Percentiles rank a stretch among this genome's conserved stretches.
Evolutionary conservation across 1,140 invertebrate genomes (phyloP).

Genomic region (Homarus americanus): DNA sequence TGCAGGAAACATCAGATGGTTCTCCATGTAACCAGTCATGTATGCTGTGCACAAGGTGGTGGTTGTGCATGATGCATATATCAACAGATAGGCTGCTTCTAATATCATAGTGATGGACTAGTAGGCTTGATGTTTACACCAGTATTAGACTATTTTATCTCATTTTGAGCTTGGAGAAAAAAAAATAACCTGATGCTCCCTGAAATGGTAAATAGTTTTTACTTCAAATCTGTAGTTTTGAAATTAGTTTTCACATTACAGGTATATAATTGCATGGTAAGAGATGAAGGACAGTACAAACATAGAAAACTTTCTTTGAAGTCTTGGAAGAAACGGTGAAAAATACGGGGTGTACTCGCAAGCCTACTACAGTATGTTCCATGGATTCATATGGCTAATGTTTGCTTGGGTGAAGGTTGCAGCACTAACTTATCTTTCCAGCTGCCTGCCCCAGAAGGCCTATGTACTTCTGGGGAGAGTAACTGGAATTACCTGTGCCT

Average conservation of each 20-base stretch:
- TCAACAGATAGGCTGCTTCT: background rate
- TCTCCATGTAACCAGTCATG: too few species aligned
- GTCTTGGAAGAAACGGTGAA: too few species aligned
- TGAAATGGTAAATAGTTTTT: too few species aligned
- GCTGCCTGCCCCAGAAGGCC: conserved; percentile 32
- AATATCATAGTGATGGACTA: background rate
- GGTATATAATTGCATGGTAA: too few species aligned
- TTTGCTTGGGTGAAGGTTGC: conserved; percentile 15
- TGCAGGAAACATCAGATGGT: background rate
- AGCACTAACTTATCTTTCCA: conserved; percentile 49
- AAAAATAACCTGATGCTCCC: too few species aligned
- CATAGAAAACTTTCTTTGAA: too few species aligned
- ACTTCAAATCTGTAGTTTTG: too few species aligned
- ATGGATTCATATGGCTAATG: background rate
- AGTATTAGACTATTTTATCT: too few species aligned
- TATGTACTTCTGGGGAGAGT: conserved; percentile 14
- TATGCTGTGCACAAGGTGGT: too few species aligned
- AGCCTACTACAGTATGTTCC: background rate
- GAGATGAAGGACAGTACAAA: too few species aligned
- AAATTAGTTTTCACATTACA: too few species aligned
- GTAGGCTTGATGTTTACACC: background rate
- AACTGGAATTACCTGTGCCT: conserved; percentile 45
- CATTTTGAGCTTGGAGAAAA: too few species aligned
- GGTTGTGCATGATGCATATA: background rate
- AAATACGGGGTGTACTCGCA: background rate